Base-by-base conservation (phyloP, 2,888 invertebrate species). In the Caenorhabditis auriculariae region DNA sequence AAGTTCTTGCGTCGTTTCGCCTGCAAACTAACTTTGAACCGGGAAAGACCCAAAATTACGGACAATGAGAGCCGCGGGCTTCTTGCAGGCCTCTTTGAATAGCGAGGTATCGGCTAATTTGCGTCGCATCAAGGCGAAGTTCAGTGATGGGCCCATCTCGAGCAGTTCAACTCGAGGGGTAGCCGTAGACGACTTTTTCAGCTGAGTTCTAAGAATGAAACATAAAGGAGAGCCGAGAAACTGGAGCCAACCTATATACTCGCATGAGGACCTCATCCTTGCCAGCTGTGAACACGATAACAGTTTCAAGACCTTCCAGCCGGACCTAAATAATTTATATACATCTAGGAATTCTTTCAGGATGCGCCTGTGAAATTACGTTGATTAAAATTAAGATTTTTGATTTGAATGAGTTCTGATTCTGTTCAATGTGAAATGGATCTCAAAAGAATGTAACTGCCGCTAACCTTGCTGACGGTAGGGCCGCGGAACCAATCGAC, bases 301-400 rank as follows among this genome's bases (percentile, higher is more conserved):
- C 90, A 85, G 94, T 93, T 82, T 98, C 95, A 60, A 98, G 86
- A 0, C 96, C 96, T 81, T 93, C 90, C 12, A 96, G 85, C 60
- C 93, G 87, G 44, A 98, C 87, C 44, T 63, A 27, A 27, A 58
- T 42, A 41, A 44, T 27, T 23, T 9, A 26, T 17, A 7, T 9
- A 44, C 15, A 24, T 44, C n/a, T n/a, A n/a, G n/a, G n/a, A n/a
- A n/a, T n/a, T n/a, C n/a, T n/a, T n/a, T n/a, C n/a, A n/a, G n/a
- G n/a, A n/a, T n/a, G n/a, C n/a, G n/a, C n/a, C 17, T 41, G 15
- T 9, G n/a, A 23, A 19, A 41, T 9, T 21, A n/a, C n/a, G n/a
- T n/a, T n/a, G n/a, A n/a, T n/a, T n/a, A n/a, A n/a, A n/a, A n/a
- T n/a, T n/a, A n/a, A n/a, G n/a, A n/a, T n/a, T n/a, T n/a, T n/a